Conservation (phyloP, 2,797 vertebrate genomes). For the Neostethus bicornis region DNA sequence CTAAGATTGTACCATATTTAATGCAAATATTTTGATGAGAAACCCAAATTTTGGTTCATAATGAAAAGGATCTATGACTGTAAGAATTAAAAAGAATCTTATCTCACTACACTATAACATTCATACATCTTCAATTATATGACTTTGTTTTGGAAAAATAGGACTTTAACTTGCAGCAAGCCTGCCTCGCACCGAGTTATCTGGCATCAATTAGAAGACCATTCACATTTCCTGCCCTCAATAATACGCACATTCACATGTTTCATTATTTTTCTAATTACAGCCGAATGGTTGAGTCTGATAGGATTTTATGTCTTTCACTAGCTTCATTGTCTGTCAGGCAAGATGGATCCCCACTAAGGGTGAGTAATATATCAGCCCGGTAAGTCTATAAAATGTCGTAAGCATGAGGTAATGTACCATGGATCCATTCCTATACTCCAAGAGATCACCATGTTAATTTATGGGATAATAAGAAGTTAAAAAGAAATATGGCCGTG, state of each 20-base stretch:
- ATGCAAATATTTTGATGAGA: not conserved
- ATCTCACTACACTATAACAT: not conserved
- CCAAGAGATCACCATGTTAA: slow-evolving; percentile 46
- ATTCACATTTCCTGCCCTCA: slow-evolving; percentile 49
- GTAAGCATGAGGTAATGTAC: slow-evolving; percentile 70
- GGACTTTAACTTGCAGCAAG: slow-evolving; percentile 22
- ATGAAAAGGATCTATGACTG: not conserved
- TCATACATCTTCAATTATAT: no score
- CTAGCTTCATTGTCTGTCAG: slow-evolving; percentile 54
- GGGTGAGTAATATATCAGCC: slow-evolving; percentile 64
- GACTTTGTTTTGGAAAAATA: not conserved
- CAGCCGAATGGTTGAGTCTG: slow-evolving; percentile 69
- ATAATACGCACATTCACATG: slow-evolving; percentile 48
- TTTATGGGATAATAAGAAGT: slow-evolving; percentile 51
- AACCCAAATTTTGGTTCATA: not conserved
- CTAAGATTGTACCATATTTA: not conserved
- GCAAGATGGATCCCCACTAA: slow-evolving; percentile 60
- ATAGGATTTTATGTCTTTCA: slow-evolving; percentile 70
- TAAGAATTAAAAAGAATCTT: not conserved
- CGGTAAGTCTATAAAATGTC: slow-evolving; percentile 62
- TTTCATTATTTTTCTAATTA: slow-evolving; percentile 75
- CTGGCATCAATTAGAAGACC: slow-evolving; percentile 53
- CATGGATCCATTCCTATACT: slow-evolving; percentile 53
- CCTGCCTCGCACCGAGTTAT: slow-evolving; percentile 40
- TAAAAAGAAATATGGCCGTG: slow-evolving; percentile 32